Evolutionary conservation across 37 sponge, comb jelly and placozoan species (phyloP).

Genomic region (Axinella damicornis): DNA sequence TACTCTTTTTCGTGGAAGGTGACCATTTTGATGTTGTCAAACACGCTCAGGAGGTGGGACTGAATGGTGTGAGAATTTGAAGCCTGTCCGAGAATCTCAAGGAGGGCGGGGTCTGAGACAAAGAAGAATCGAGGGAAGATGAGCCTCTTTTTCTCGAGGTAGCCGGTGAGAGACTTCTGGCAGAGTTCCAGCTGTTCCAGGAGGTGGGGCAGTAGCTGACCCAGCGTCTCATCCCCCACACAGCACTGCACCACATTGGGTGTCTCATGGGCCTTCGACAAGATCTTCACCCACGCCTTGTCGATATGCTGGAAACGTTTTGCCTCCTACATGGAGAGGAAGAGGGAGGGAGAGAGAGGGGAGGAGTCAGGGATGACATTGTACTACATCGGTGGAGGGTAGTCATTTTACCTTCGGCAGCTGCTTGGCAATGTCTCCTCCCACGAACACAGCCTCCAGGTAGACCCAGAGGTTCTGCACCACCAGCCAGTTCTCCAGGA

Average conservation of each 20-base stretch:
- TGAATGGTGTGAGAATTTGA: constrained; percentile 98
- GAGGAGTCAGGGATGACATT: neutral
- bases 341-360: no score
- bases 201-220: constrained; percentile 98
- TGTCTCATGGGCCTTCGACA: constrained; percentile 95
- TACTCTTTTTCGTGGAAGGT: constrained; percentile 98
- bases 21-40: constrained; percentile 98
- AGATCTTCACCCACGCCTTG: constrained; percentile 99
- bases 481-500: constrained; percentile 96
- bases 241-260: constrained; percentile 96
- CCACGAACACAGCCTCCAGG: constrained; percentile 99
- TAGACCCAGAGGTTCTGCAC: constrained; percentile 99
- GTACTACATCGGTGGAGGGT: no score
- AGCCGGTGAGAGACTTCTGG: constrained; percentile 99
- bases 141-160: constrained; percentile 98
- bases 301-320: constrained; percentile 97
- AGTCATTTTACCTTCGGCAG: constrained; percentile 83
- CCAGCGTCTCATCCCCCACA: constrained; percentile 98
- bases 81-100: constrained; percentile 99
- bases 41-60: constrained; percentile 95
- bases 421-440: constrained; percentile 99
- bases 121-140: constrained; percentile 99
- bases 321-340: constrained; percentile 80
- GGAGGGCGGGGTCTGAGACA: constrained; percentile 97
- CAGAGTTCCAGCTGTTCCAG: constrained; percentile 99